Base-by-base conservation (phyloP, 2,797 vertebrate species). In the Danio tinwini region DNA sequence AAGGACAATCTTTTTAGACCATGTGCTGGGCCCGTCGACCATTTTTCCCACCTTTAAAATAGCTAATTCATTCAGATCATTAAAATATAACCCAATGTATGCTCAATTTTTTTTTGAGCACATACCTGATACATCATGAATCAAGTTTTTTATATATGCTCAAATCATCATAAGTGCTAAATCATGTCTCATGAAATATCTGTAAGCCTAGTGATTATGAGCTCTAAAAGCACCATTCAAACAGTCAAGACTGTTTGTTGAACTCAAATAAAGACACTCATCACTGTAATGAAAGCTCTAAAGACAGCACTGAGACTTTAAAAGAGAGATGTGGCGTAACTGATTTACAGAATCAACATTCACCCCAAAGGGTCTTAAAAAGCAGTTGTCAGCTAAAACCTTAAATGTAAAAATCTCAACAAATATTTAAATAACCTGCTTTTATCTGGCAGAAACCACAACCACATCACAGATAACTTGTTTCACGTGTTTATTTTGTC, bases 151-250 rank as follows among this genome's bases (percentile, higher is more conserved):
- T 29, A 29, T 29, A 29, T 37, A n/a, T 52, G 8, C 19, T 68
- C 50, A 21, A 29, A 29, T 29, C 29, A n/a, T n/a, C n/a, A 29
- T 29, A 29, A 29, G 16, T 11, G 65, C 7, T 45, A 50, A 50
- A n/a, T 70, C 11, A 71, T 72, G 39, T 44, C 52, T 58, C 17
- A 29, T 7, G 21, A 69, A 56, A 19, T 19, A 21, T 72, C 10
- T 0, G 6, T 53, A 70, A 53, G 16, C 67, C 52, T 45, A 11
- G 17, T 44, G 53, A 45, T 72, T 45, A 58, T 72, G 52, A 4
- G n/a, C 68, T 71, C 37, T 71, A 21, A 53, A 70, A 10, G 4
- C 68, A 16, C 69, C 58, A 16, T 58, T 16, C 7, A 58, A 72
- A 58, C 53, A 72, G 7, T 6, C 13, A 29, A 6, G 5, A 14